Base-by-base conservation (phyloP, 2,888 invertebrate genomes). In the Elmis aenea region DNA sequence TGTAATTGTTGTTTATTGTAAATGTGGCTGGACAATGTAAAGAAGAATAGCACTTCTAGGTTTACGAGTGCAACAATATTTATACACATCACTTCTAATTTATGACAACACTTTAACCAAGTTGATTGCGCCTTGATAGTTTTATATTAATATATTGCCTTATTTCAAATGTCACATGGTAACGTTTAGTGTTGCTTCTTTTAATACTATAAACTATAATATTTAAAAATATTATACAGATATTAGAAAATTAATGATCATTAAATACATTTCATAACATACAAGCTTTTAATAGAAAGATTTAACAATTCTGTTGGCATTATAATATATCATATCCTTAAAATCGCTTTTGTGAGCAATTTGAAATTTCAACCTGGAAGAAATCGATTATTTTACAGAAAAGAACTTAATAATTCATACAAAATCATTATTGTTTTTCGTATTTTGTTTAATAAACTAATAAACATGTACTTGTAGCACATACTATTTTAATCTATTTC, bases 171-270 rank as follows among this genome's bases (percentile, higher is more conserved):
- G 8, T 18, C 33, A 11, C 11, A 25, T 3, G 10, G 10, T n/a
- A 20, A 21, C 22, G 3, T 26, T 26, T 14, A 18, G n/a, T n/a
- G n/a, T n/a, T n/a, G n/a, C n/a, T n/a, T n/a, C n/a, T n/a, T n/a
- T n/a, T n/a, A n/a, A n/a, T n/a, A n/a, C n/a, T n/a, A n/a, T n/a
- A n/a, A n/a, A n/a, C 8, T 18, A 18, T 10, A 23, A 12, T 5
- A 5, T 31, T 31, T 22, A 31, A 32, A 32, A 24, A 14, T 3
- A 13, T 13, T 3, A 22, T 5, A 18, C 5, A 18, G 18, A 18
- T 6, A 18, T 18, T 6, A 18, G 5, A 18, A 6, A 18, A 18
- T 18, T 6, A 5, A 18, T 6, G 8, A 8, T 18, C 5, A 18
- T 18, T 18, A 18, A 18, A 6, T 18, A 6, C 18, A 8, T 18